Base-by-base conservation (phyloP, 2,113 vertebrate species). In the Semnornis frantzii region DNA sequence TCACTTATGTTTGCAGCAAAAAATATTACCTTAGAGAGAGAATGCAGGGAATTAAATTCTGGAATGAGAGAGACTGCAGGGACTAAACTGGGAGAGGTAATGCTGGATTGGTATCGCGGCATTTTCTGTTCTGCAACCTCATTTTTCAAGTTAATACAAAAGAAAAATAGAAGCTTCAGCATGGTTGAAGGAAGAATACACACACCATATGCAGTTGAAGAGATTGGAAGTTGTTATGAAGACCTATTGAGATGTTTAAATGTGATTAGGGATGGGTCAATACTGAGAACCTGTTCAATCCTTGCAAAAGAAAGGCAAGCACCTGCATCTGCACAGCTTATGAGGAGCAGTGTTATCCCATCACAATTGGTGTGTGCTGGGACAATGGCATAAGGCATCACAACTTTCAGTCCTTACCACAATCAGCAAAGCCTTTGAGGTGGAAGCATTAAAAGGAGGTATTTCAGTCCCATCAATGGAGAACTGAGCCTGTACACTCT, bases 361-460 rank as follows among this genome's bases (percentile, higher is more conserved):
- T n/a, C 0, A 0, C 17, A 66, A 50, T 5, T 30, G 28, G 9
- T 1, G 0, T 1, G 1, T 37, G 46, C 33, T 19, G 27, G 34
- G 23, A 69, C 17, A 8, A 77, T 9, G 10, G n/a, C 4, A 3
- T 8, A 30, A 63, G 4, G 52, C 34, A 80, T 18, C 68, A 44
- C 46, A 77, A 17, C 10, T 9, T 70, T 52, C 46, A 74, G 34
- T n/a, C 62, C 33, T n/a, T 55, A 44, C 17, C 1, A 4, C 8
- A n/a, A 72, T 30, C 63, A 64, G 66, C 30, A 87, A 34, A 82
- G 10, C 31, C 8, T 46, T 9, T 50, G 33, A 71, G 10, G 23
- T 2, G 24, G 33, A 4, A 68, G 58, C 17, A 46, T 9, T 16
- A 20, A 83, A 11, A 86, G 17, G 15, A 76, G 17, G 5, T 30